phyloP scores from a whole-genome alignment of 35 echinoderm and acorn worm species.

The Holothuria glaberrima region DNA sequence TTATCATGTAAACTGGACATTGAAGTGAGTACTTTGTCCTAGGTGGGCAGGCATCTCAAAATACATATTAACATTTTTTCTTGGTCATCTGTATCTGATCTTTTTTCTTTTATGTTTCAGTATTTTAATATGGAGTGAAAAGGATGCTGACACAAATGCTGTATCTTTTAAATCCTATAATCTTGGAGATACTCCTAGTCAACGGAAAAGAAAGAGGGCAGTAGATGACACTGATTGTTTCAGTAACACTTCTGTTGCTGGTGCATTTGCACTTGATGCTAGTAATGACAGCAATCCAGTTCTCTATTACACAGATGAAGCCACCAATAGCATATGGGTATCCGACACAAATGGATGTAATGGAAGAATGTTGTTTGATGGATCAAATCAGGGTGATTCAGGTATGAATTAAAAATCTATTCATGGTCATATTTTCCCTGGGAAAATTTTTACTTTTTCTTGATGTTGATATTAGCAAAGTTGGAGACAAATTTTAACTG shows the following conservation, averaged over 20 bases:
- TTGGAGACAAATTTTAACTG: too few relatives aligned
- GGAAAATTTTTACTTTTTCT: too few relatives aligned
- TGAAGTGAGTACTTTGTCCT: too few relatives aligned
- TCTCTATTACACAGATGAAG: constrained; percentile 57
- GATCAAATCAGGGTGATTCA: constrained; percentile 45
- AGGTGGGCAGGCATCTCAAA: too few relatives aligned
- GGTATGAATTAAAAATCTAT: constrained; percentile 25
- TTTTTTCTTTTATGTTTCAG: constrained; percentile 14
- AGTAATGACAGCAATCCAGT: constrained; percentile 27
- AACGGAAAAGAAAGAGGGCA: constrained; percentile 30
- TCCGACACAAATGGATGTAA: constrained; percentile 74
- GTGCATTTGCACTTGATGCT: constrained; percentile 64
- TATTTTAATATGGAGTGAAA: constrained; percentile 69
- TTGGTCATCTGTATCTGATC: too few relatives aligned
- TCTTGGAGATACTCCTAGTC: neutral
- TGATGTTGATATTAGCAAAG: too few relatives aligned
- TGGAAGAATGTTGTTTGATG: constrained; percentile 58
- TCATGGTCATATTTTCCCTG: neutral
- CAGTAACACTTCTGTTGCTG: neutral
- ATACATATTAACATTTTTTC: too few relatives aligned
- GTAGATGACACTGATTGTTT: constrained; percentile 58
- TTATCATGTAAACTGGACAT: too few relatives aligned
- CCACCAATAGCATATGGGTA: constrained; percentile 52
- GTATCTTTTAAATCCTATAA: neutral
- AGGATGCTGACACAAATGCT: neutral